A percentile compares a stretch with the other conserved stretches of the same genome.
Conservation (phyloP, 1,140 invertebrate species). For the Lycorma delicatula region DNA sequence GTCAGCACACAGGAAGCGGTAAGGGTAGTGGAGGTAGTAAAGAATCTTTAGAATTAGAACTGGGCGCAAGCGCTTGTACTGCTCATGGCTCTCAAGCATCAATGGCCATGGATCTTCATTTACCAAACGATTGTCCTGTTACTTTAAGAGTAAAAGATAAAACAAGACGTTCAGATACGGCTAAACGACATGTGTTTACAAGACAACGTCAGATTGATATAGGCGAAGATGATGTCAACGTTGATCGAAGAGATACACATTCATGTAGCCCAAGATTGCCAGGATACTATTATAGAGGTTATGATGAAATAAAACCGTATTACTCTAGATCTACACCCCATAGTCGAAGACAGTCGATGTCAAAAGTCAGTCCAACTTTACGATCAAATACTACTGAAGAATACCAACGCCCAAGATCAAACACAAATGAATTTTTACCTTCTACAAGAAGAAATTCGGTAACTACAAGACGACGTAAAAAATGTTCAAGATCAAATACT, state of each 20-base stretch:
- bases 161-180: slow-evolving; percentile 50
- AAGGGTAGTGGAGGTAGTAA: slow-evolving; percentile 23
- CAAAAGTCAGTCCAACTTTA: background rate
- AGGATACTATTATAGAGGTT: slow-evolving; percentile 8
- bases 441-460: background rate
- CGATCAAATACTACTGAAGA: slow-evolving; percentile 10
- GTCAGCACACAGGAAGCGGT: slow-evolving; percentile 21
- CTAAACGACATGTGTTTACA: slow-evolving; percentile 60
- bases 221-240: slow-evolving; percentile 38
- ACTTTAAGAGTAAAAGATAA: slow-evolving; percentile 57
- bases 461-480: slow-evolving; percentile 8
- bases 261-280: slow-evolving; percentile 19
- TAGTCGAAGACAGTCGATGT: slow-evolving; percentile 15
- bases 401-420: slow-evolving; percentile 6
- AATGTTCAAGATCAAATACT: slow-evolving; percentile 14
- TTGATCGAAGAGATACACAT: slow-evolving; percentile 19
- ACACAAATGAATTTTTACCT: slow-evolving; percentile 10
- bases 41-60: slow-evolving; percentile 24
- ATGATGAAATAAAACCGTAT: slow-evolving; percentile 14
- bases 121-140: slow-evolving; percentile 52
- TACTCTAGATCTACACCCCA: slow-evolving; percentile 17
- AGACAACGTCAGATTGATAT: slow-evolving; percentile 59
- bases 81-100: slow-evolving; percentile 53
- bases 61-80: slow-evolving; percentile 25
- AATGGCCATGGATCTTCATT: slow-evolving; percentile 62